phyloP scores from a whole-genome alignment of 2,888 invertebrate species.

The Drosophila setosimentum region DNA sequence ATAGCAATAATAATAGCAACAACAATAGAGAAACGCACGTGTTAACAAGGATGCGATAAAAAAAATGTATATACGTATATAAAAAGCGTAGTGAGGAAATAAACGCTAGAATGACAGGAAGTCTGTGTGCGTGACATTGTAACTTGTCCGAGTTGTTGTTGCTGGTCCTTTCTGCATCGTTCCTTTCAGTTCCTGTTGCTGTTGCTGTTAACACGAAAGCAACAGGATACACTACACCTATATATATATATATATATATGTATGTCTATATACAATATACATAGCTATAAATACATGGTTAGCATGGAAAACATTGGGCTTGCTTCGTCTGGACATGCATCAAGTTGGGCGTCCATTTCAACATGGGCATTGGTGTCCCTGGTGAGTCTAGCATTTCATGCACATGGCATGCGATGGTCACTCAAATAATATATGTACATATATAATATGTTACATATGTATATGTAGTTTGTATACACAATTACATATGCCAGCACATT shows the following conservation, averaged over 20 bases:
- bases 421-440: constrained; percentile 12
- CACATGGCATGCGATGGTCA: constrained; percentile 46
- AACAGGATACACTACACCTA: constrained; percentile 56
- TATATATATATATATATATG: constrained; percentile 33
- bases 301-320: constrained; percentile 22
- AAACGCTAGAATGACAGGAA: constrained; percentile 77
- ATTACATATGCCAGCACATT: not conserved
- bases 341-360: constrained; percentile 32
- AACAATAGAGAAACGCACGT: constrained; percentile 65
- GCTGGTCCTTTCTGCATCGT: constrained; percentile 16
- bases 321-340: constrained; percentile 33
- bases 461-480: not conserved
- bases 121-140: constrained; percentile 80
- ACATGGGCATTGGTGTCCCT: constrained; percentile 22
- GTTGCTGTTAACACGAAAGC: constrained; percentile 40
- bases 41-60: constrained; percentile 78
- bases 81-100: constrained; percentile 67
- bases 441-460: not conserved
- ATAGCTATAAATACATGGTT: constrained; percentile 7
- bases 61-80: constrained; percentile 14
- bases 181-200: constrained; percentile 1
- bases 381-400: constrained; percentile 40
- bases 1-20: constrained; percentile 37
- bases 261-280: not conserved
- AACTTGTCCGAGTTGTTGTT: constrained; percentile 44